Conservation (phyloP, 2,888 invertebrate species). For the Sisyra nigra region DNA sequence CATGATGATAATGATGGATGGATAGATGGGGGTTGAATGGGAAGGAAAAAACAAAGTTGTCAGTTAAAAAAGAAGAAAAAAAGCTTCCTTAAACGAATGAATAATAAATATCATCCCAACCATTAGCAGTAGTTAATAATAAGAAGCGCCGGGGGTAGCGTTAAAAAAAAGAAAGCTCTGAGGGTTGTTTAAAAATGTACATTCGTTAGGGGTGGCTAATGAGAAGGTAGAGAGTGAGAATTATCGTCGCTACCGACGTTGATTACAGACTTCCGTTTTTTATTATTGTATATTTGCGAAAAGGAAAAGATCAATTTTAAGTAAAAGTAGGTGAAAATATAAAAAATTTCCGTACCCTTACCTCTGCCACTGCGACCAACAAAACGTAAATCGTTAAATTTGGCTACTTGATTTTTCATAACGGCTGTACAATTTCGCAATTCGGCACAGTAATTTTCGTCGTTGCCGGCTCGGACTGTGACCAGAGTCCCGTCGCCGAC, state of each 20-base stretch:
- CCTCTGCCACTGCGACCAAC: slow-evolving; percentile 98
- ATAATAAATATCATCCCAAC: slow-evolving; percentile 15
- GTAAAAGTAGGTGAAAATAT: background rate
- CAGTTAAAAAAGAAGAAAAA: slow-evolving; percentile 4
- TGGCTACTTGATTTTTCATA: slow-evolving; percentile 97
- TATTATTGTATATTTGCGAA: background rate
- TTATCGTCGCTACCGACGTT: background rate
- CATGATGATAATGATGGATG: slow-evolving; percentile 1
- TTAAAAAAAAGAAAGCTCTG: slow-evolving; percentile 7
- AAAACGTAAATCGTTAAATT: slow-evolving; percentile 97
- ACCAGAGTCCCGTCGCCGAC: slow-evolving; percentile 93
- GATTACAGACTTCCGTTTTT: background rate
- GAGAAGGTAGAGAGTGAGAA: slow-evolving; percentile 1
- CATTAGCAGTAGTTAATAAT: slow-evolving; percentile 14
- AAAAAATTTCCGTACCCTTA: slow-evolving; percentile 28
- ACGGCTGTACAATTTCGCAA: slow-evolving; percentile 86
- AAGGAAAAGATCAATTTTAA: background rate
- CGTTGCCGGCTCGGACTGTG: slow-evolving; percentile 91
- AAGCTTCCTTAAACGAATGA: slow-evolving; percentile 10
- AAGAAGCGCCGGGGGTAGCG: slow-evolving; percentile 4
- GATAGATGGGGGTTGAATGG: background rate
- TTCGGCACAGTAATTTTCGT: slow-evolving; percentile 95
- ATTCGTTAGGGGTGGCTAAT: slow-evolving; percentile 8
- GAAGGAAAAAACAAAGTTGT: slow-evolving; percentile 3
- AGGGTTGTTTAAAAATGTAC: slow-evolving; percentile 8